Percentiles rank a stretch among this genome's conserved stretches.
These are phyloP conservation scores for Machaerirhynchus nigripectus DNA, from an alignment of 2,113 vertebrate genomes.

Conservation along the genomic window DNA sequence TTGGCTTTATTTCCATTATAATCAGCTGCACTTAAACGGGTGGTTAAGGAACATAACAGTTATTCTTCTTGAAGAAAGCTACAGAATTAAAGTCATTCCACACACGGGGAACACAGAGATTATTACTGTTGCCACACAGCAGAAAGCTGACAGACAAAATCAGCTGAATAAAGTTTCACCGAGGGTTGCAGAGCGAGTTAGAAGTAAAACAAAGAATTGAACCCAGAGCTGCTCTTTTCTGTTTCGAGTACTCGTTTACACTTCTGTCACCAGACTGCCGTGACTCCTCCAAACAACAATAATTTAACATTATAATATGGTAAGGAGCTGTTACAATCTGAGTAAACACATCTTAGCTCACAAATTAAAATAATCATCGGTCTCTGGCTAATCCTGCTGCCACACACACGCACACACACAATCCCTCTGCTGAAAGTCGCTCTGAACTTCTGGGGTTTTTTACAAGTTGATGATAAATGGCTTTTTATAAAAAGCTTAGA, in stretches of 20 bases:
- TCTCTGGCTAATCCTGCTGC: background rate
- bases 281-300: background rate
- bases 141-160: background rate
- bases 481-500: background rate
- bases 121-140: background rate
- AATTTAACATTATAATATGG: background rate
- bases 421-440: background rate
- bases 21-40: background rate
- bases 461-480: background rate
- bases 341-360: conserved; percentile 5
- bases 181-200: background rate
- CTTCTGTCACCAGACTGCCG: background rate
- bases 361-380: background rate
- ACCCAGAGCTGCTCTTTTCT: background rate
- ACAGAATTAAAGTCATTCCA: background rate
- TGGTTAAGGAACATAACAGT: background rate
- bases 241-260: background rate
- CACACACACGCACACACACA: background rate
- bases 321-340: background rate
- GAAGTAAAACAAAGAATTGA: background rate
- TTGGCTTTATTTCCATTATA: background rate
- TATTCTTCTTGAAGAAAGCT: background rate
- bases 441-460: background rate
- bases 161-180: background rate
- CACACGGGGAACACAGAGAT: accelerated